Base-by-base conservation (phyloP, 1,140 invertebrate species). In the Drosophila nikananu region DNA sequence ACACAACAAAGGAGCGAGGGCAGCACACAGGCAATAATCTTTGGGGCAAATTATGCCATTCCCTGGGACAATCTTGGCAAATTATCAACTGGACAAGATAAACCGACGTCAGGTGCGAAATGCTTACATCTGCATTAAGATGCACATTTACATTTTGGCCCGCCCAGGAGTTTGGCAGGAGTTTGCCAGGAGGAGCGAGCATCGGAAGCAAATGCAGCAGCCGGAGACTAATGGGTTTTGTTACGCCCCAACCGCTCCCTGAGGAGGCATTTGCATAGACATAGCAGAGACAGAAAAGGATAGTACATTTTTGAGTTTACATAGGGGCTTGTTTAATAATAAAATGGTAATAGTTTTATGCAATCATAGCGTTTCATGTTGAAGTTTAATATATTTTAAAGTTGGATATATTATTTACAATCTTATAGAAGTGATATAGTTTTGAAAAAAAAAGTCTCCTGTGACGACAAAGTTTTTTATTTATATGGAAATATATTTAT, bases 31-130 rank as follows among this genome's bases (percentile, higher is more conserved):
- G 19, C 70, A 46, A 72, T 72, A 72, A 72, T 72, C 70, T 72
- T 72, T 27, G 35, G 66, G 35, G 27, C 37, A 52, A 58, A 62
- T 57, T 74, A 49, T 32, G 65, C 59, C 46, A 49, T 66, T 71
- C 52, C 44, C 70, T 49, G 67, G 66, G 67, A 42, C 77, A 74
- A 73, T 83, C 62, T 66, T 48, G 66, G 49, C 59, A 76, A 78
- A 86, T 86, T 87, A 87, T 83, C 76, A 67, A 60, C 75, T 62
- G 81, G 75, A 79, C 74, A 70, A 78, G 75, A 78, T 78, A 78
- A 78, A 67, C 55, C 63, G 55, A 68, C 54, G 66, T 64, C 83
- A 86, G 83, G 83, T 86, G 83, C 83, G 67, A 86, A 86, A 52
- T 83, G 84, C 72, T 89, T 80, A 66, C 77, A 80, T 51, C 72